Evolutionary conservation across 2,888 invertebrate species (phyloP).

Genomic region (Disparrhopalites patrizii): DNA sequence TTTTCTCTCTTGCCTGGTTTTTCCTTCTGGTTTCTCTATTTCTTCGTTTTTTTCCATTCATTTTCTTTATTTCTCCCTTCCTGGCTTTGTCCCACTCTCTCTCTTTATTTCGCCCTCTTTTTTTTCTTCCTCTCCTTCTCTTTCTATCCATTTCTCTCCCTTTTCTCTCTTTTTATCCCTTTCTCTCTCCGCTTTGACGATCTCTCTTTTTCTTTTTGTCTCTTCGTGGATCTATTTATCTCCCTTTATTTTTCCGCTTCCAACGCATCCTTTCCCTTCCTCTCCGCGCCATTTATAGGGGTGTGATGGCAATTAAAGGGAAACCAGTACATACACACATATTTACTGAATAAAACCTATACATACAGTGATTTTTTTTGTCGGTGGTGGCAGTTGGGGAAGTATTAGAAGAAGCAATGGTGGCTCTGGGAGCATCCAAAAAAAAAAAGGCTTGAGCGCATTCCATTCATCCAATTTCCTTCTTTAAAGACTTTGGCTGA

Average conservation of each 20-base stretch:
- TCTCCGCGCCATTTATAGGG: neutral
- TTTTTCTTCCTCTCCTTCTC: neutral
- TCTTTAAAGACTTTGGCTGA: conserved; percentile 26
- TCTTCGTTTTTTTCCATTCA: neutral
- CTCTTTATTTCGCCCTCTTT: neutral
- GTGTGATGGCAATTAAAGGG: conserved; percentile 1
- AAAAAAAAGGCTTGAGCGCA: conserved; percentile 3
- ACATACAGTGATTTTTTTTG: no score
- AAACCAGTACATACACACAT: conserved; percentile 7
- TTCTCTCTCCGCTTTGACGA: neutral
- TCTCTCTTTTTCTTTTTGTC: no score
- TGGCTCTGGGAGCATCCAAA: no score
- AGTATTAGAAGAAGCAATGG: neutral
- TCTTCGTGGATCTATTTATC: neutral
- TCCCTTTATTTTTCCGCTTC: neutral
- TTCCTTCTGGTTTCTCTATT: neutral
- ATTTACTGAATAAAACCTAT: no score
- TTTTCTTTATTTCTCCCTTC: neutral
- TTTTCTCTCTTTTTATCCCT: neutral
- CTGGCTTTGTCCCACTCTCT: neutral
- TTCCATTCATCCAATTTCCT: conserved; percentile 27
- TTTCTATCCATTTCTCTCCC: neutral
- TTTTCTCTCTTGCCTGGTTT: neutral
- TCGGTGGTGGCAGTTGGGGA: no score
- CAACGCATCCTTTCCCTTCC: neutral